Evolutionary conservation across 2,888 invertebrate species (phyloP).

Genomic region (Trissolcus japonicus): DNA sequence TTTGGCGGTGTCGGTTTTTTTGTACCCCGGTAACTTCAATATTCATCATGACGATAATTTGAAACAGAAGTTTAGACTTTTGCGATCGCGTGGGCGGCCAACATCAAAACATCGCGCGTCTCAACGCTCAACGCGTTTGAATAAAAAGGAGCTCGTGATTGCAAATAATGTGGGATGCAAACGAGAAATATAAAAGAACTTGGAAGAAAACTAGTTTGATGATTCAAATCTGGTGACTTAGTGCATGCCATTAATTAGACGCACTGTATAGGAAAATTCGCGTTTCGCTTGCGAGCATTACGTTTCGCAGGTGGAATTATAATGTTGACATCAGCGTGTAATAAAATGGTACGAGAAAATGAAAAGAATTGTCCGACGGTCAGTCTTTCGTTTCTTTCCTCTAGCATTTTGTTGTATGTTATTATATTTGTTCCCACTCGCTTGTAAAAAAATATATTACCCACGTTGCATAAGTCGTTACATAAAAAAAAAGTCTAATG

Average conservation of each 20-base stretch:
- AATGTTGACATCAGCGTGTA: too few species aligned
- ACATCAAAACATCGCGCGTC: conserved; percentile 56
- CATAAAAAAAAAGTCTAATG: too few species aligned
- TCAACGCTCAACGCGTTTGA: conserved; percentile 35
- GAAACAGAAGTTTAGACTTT: conserved; percentile 43
- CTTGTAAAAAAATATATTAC: too few species aligned
- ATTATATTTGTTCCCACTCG: too few species aligned
- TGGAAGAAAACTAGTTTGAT: conserved; percentile 17
- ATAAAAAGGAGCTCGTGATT: conserved; percentile 43
- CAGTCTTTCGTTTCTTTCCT: too few species aligned
- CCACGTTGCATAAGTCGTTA: too few species aligned
- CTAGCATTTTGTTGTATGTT: too few species aligned
- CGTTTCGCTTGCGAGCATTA: not conserved
- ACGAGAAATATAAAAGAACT: conserved; percentile 20
- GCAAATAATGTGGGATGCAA: conserved; percentile 30
- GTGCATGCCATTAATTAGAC: conserved; percentile 12
- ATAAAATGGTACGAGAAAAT: not conserved
- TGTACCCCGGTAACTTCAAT: not conserved
- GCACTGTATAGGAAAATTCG: not conserved
- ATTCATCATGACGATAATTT: conserved; percentile 6
- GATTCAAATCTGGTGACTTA: conserved; percentile 8
- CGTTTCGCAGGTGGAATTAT: too few species aligned
- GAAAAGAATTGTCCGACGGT: too few species aligned
- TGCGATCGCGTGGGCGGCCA: conserved; percentile 56
- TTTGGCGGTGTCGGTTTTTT: too few species aligned